Base-by-base conservation (phyloP, 2,113 vertebrate genomes). In the Apaloderma vittatum region DNA sequence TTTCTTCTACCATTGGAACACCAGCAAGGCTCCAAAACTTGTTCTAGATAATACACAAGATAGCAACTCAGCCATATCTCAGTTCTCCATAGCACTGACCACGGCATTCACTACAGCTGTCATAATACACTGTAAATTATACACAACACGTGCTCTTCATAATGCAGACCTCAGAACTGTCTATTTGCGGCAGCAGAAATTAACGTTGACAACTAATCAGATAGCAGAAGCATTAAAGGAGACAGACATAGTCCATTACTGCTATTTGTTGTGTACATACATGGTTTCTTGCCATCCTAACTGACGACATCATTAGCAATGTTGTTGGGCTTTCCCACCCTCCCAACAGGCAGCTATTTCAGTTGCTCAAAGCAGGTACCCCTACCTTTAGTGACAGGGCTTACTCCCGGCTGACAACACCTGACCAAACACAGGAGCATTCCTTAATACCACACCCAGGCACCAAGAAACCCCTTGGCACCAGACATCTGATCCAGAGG, bases 121-220 rank as follows among this genome's bases (percentile, higher is more conserved):
- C 92, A 89, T n/a, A 95, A 89, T 32, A 45, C 70, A 17, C 32
- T 27, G 36, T 40, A 77, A 95, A 82, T 94, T 82, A 91, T 3
- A 87, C 29, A 91, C 65, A 77, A 71, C 40, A 57, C 36, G 32
- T 43, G 29, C 72, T 67, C 86, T 58, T 20, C 48, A 37, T 67
- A 84, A 67, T 2, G 15, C 61, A 86, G 37, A 32, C 61, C 66
- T 81, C 84, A 85, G 70, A 84, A 73, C 48, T 52, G 58, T 8
- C 86, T 85, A 27, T 13, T 59, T 48, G 55, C 11, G 8, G 82
- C 8, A 83, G 72, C 46, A 88, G 83, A 83, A 93, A 89, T 80
- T 80, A 91, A 88, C 0, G 8, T 18, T 92, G 86, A 95, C 71
- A 92, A 36, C 34, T 86, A 62, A 88, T 80, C 86, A 93, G 75